These are phyloP conservation scores for Ashinkailepas kermadecensis DNA, from an alignment of 2,888 invertebrate genomes.

Conservation along the genomic window DNA sequence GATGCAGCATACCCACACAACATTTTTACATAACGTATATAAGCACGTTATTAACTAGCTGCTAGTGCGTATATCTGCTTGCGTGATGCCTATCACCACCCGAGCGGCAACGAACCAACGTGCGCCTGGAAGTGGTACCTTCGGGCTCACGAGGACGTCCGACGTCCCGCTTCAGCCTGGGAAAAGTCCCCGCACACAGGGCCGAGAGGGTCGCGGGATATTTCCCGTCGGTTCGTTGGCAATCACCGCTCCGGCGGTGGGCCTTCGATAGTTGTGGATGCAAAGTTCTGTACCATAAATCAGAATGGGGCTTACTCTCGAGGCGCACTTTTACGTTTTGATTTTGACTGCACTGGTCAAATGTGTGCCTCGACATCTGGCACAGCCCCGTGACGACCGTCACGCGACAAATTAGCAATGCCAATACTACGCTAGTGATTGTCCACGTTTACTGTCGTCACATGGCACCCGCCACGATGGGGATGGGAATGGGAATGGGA, in stretches of 20 bases:
- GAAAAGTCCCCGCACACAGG: conserved; percentile 79
- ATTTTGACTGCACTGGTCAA: conserved; percentile 35
- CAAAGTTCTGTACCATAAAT: background rate
- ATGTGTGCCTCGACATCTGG: too few relatives aligned
- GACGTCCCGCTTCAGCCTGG: conserved; percentile 58
- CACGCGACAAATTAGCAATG: too few relatives aligned
- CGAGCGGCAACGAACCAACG: conserved; percentile 31
- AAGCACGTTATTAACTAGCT: too few relatives aligned
- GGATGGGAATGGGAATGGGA: too few relatives aligned
- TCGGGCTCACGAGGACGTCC: conserved; percentile 82
- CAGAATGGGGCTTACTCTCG: conserved; percentile 19
- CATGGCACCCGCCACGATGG: too few relatives aligned
- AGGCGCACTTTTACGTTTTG: conserved; percentile 40
- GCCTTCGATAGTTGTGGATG: background rate
- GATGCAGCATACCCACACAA: too few relatives aligned
- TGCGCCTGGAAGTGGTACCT: conserved; percentile 72
- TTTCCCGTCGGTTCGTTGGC: conserved; percentile 79
- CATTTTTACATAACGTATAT: too few relatives aligned
- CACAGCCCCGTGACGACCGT: too few relatives aligned
- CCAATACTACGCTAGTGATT: too few relatives aligned
- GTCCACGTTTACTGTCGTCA: too few relatives aligned
- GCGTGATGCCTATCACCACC: too few relatives aligned
- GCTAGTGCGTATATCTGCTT: too few relatives aligned
- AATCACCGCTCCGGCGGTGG: conserved; percentile 53
- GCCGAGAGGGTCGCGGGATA: conserved; percentile 82